These are phyloP conservation scores for Edolisoma coerulescens DNA, from an alignment of 2,113 vertebrate genomes.

Conservation along the genomic window DNA sequence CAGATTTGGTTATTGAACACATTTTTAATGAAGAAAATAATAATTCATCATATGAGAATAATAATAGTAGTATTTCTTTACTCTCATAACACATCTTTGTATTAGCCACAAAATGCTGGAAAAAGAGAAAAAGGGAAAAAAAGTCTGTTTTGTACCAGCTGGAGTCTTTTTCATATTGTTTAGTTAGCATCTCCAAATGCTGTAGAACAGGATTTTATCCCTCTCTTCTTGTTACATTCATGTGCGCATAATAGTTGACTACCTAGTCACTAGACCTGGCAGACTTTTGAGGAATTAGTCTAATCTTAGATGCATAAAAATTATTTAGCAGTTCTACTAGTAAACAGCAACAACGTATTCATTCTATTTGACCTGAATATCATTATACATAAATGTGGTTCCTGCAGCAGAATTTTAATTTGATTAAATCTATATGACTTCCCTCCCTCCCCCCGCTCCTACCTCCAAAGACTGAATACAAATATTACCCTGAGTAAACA, in stretches of 20 bases:
- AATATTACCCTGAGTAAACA: background rate
- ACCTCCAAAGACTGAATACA: background rate
- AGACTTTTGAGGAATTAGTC: background rate
- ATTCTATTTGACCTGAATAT: background rate
- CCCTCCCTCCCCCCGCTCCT: fast-evolving
- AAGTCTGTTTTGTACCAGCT: background rate
- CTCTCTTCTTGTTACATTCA: background rate
- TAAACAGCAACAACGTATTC: background rate
- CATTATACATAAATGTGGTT: background rate
- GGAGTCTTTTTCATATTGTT: background rate
- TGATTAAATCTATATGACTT: background rate
- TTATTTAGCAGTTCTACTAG: background rate
- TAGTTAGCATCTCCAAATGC: background rate
- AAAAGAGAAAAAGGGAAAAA: background rate
- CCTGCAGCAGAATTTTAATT: background rate
- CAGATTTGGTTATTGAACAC: background rate
- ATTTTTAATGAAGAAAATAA: background rate
- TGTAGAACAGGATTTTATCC: background rate
- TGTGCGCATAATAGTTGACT: background rate
- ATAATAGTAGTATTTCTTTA: background rate
- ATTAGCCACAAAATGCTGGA: background rate
- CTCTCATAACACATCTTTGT: background rate
- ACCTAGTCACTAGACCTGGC: background rate
- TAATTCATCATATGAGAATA: background rate
- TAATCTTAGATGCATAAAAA: background rate